Evolutionary conservation across 92 coral and sea anemone genomes (phyloP).

Genomic region (Zoanthus gigantus): DNA sequence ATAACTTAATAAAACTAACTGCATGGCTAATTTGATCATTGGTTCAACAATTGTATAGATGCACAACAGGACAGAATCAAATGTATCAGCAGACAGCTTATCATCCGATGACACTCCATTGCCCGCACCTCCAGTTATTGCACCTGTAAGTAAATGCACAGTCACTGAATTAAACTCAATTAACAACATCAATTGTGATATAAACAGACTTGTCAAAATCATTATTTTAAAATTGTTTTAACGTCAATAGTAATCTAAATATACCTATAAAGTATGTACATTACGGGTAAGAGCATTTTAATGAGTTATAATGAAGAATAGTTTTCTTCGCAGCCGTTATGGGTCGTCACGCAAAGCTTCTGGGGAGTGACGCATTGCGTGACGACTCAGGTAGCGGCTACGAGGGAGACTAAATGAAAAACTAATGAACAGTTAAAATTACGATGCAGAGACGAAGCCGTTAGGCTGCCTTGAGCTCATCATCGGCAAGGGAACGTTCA

Average conservation of each 20-base stretch:
- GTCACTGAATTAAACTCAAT: neutral
- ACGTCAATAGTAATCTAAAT: neutral
- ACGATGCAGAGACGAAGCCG: no score
- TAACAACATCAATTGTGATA: neutral
- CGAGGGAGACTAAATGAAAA: no score
- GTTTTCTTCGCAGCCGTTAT: no score
- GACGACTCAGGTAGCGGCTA: no score
- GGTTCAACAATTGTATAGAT: conserved; percentile 17
- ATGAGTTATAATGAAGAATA: no score
- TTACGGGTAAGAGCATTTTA: no score
- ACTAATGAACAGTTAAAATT: no score
- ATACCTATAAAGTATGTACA: neutral
- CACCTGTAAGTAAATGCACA: conserved; percentile 52
- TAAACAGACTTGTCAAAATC: conserved; percentile 12
- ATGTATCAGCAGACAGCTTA: conserved; percentile 79
- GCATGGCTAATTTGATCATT: conserved; percentile 10
- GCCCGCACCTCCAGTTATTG: conserved; percentile 83
- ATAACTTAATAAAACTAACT: neutral
- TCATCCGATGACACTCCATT: conserved; percentile 67
- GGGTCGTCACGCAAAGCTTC: no score
- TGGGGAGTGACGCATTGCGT: no score
- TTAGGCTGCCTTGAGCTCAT: no score
- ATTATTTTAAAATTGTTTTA: neutral
- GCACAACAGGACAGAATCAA: conserved; percentile 66
- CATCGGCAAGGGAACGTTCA: no score